Evolutionary conservation across 1,140 invertebrate species (phyloP).

Genomic region (Drosophila lacteicornis): DNA sequence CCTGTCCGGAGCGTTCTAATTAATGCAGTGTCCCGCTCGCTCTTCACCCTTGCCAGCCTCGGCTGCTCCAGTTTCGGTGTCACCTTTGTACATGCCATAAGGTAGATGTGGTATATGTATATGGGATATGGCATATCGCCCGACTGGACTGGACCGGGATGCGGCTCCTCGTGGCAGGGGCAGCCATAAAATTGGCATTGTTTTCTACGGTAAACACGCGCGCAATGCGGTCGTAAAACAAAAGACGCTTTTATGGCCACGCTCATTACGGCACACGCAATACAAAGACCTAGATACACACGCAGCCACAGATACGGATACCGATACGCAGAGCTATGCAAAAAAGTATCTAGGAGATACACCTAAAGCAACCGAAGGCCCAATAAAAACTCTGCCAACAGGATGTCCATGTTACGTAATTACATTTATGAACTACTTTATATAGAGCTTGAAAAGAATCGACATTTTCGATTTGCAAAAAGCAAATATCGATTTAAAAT

Average conservation of each 20-base stretch:
- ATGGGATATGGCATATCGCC: slow-evolving; percentile 21
- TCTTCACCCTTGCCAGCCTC: slow-evolving; percentile 12
- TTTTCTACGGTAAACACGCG: slow-evolving; percentile 77
- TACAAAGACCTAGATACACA: slow-evolving; percentile 49
- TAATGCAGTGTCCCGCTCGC: slow-evolving; percentile 64
- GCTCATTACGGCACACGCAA: slow-evolving; percentile 79
- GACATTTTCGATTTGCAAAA: too few relatives aligned
- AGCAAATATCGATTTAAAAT: too few relatives aligned
- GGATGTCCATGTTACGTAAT: slow-evolving; percentile 8
- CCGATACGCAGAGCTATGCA: slow-evolving; percentile 1
- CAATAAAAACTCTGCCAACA: slow-evolving; percentile 10
- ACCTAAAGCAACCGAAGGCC: background rate
- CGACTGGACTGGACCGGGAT: slow-evolving; percentile 34
- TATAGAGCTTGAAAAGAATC: too few relatives aligned
- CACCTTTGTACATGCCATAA: slow-evolving; percentile 43
- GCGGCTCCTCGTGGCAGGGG: slow-evolving; percentile 52
- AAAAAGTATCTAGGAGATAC: slow-evolving; percentile 17
- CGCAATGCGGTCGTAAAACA: slow-evolving; percentile 83
- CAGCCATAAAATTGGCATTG: slow-evolving; percentile 80
- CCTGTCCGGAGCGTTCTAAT: slow-evolving; percentile 70
- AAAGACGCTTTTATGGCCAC: slow-evolving; percentile 79
- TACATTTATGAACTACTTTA: background rate
- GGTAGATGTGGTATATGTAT: slow-evolving; percentile 4
- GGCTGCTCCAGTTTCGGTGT: slow-evolving; percentile 68
- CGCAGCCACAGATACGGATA: slow-evolving; percentile 31